Evolutionary conservation across 2,888 invertebrate species (phyloP), one percentile per base, ranked within the genome.

Genomic region (Cheilosia vulpina): DNA sequence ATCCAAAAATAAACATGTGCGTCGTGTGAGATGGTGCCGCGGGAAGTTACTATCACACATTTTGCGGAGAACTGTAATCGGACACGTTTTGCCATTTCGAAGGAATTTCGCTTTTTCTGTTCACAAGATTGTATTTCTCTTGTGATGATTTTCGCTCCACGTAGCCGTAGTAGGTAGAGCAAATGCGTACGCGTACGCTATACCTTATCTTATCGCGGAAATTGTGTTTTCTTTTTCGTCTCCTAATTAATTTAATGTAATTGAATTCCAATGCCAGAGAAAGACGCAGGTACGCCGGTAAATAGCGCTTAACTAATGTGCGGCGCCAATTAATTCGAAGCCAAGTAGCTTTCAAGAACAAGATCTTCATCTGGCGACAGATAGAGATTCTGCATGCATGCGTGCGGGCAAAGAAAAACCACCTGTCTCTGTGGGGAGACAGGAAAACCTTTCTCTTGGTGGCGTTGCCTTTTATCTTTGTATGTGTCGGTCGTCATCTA

Each of bases 371-470:
- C 53, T 9, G 31, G n/a, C 41, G 55, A 24, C 11, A 41, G 13
- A 34, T 27, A 53, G 31, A 34, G 17, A 52, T 52, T 24, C 52
- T 24, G 34, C 45, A 50, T 43, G 31, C 24, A 47, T 73, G 79
- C 47, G 45, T 68, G 53, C 21, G 58, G 0, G 43, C 19, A 47
- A 69, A 11, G 53, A 71, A 52, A 75, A 71, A 58, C 62, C 73
- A 75, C 69, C 79, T 71, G 69, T 21, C 47, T 27, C 41, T 19
- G 43, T 47, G 17, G 9, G 55, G 6, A 11, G 19, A 75, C 79
- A 79, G 84, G 84, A 84, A 84, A 66, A 76, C 84, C 80, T 84
- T 80, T 84, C 84, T 79, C 75, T 73, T 68, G 27, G 65, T 62
- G 27, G 41, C 58, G 47, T 47, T 52, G 43, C 19, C 62, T 27